Evolutionary conservation across 2,113 vertebrate species (phyloP).

Genomic region (Brienomyrus longianalis): DNA sequence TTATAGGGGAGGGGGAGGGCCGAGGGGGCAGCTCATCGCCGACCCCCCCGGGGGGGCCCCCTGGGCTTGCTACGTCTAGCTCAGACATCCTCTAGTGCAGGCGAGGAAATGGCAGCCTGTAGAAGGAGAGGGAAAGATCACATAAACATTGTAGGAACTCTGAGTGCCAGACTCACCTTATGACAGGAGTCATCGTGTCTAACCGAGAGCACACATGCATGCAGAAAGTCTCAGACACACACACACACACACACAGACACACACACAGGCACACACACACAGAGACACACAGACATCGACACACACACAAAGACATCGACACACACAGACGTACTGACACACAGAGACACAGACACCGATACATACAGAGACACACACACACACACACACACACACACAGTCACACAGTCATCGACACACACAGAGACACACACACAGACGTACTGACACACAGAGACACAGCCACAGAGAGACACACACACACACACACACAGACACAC

Average conservation of each 20-base stretch:
- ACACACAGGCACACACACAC: too few species aligned
- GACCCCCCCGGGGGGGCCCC: constrained; percentile 32
- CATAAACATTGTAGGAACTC: not conserved
- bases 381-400: too few species aligned
- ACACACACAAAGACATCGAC: not conserved
- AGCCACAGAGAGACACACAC: too few species aligned
- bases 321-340: not conserved
- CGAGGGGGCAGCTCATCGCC: not conserved
- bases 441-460: too few species aligned
- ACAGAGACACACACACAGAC: too few species aligned
- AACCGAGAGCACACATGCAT: not conserved
- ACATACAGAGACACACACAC: not conserved
- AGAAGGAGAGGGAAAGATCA: not conserved
- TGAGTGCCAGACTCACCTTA: not conserved
- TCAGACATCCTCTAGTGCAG: constrained; percentile 9
- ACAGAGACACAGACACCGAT: not conserved
- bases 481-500: not conserved
- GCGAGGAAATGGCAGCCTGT: not conserved
- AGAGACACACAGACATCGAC: too few species aligned
- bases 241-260: not conserved
- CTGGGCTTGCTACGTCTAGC: constrained; percentile 1
- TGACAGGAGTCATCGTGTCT: not conserved
- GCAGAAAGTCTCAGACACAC: not conserved
- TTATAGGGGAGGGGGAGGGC: constrained; percentile 9
- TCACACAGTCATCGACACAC: too few species aligned